Evolutionary conservation across 2,888 invertebrate species (phyloP).

Genomic region (Apeira syringaria): DNA sequence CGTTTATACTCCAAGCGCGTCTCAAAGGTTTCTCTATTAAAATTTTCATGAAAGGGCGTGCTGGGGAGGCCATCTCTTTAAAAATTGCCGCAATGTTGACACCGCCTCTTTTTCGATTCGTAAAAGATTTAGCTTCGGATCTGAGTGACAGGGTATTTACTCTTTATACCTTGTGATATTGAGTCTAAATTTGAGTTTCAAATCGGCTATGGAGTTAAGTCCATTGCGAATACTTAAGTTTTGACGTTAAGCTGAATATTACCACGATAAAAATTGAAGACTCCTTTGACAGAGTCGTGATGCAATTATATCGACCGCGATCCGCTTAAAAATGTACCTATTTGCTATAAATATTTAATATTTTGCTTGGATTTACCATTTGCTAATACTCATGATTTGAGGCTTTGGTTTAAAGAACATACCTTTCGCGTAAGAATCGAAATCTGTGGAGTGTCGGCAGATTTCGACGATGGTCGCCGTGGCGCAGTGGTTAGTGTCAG

Average conservation of each 20-base stretch:
- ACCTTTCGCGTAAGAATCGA: no score
- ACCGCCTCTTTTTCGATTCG: conserved; percentile 34
- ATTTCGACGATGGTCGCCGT: no score
- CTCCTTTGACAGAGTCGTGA: conserved; percentile 48
- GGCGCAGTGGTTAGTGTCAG: no score
- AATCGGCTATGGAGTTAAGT: conserved; percentile 16
- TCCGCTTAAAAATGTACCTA: no score
- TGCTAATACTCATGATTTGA: no score
- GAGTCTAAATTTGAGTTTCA: conserved; percentile 34
- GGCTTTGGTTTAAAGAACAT: no score
- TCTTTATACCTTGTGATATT: conserved; percentile 35
- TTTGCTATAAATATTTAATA: no score
- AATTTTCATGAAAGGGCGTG: conserved; percentile 61
- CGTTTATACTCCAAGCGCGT: conserved; percentile 51
- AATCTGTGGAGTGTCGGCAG: no score
- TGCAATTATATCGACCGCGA: conserved; percentile 49
- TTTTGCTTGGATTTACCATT: no score
- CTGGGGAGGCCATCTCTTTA: conserved; percentile 45
- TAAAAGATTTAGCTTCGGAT: conserved; percentile 32
- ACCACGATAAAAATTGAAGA: conserved; percentile 42
- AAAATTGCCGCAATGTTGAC: conserved; percentile 51
- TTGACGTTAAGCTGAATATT: conserved; percentile 31
- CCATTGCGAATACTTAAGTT: no score
- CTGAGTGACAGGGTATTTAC: conserved; percentile 28
- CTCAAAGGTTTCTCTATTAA: conserved; percentile 58